These are phyloP conservation scores for Penaeus monodon DNA, from an alignment of 2,888 invertebrate species.

Conservation along the genomic window DNA sequence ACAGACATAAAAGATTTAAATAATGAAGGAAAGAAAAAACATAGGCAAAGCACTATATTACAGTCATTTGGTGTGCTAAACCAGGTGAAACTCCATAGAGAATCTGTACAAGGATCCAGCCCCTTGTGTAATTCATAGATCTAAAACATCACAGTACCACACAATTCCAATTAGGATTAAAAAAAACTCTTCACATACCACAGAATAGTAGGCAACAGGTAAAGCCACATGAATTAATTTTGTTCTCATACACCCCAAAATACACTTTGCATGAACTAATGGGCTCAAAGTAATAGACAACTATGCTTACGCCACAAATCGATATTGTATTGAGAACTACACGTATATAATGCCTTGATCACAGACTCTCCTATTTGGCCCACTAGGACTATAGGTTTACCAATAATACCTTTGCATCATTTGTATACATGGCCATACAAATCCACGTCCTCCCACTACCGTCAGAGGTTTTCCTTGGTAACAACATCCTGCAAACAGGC, in stretches of 20 bases:
- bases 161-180: background rate
- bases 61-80: slow-evolving; percentile 19
- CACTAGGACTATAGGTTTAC: slow-evolving; percentile 14
- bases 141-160: slow-evolving; percentile 12
- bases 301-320: background rate
- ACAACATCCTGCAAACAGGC: slow-evolving; percentile 80
- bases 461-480: slow-evolving; percentile 92
- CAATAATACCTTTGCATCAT: slow-evolving; percentile 71
- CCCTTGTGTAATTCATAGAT: background rate
- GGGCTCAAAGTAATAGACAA: background rate
- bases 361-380: slow-evolving; percentile 35
- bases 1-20: slow-evolving; percentile 19
- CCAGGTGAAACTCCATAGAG: slow-evolving; percentile 26
- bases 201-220: too few species aligned
- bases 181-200: background rate
- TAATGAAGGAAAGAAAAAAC: background rate
- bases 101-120: slow-evolving; percentile 37
- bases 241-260: too few species aligned
- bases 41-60: too few species aligned
- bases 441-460: slow-evolving; percentile 95
- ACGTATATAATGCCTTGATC: slow-evolving; percentile 23
- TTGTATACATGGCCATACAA: slow-evolving; percentile 93
- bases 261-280: too few species aligned
- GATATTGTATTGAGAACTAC: background rate
- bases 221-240: too few species aligned